A percentile compares a stretch with the other conserved stretches of the same genome.
Conservation (phyloP, 1,140 invertebrate genomes). For the Calephelis virginiensis region DNA sequence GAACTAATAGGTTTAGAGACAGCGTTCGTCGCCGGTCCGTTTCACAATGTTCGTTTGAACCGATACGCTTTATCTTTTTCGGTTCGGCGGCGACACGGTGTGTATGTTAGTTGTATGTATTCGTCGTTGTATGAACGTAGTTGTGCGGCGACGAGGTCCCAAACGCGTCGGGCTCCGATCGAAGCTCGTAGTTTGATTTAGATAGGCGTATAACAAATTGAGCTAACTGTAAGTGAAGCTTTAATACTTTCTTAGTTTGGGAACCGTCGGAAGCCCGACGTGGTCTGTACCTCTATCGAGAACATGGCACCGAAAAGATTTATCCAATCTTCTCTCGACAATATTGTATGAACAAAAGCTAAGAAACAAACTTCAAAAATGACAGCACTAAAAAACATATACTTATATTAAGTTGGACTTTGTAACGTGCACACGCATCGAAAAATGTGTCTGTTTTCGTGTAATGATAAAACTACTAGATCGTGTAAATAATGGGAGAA, state of each 20-base stretch:
- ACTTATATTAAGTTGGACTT: no score
- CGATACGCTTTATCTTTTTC: slow-evolving; percentile 66
- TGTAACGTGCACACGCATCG: no score
- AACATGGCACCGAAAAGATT: no score
- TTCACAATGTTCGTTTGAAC: slow-evolving; percentile 58
- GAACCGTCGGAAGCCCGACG: slow-evolving; percentile 26
- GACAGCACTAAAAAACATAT: no score
- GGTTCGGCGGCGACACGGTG: slow-evolving; percentile 42
- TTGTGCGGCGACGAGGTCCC: slow-evolving; percentile 51
- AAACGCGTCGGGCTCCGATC: slow-evolving; percentile 44
- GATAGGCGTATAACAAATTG: slow-evolving; percentile 77
- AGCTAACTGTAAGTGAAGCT: slow-evolving; percentile 62
- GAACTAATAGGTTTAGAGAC: slow-evolving; percentile 31
- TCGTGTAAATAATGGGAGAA: no score
- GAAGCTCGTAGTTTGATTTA: slow-evolving; percentile 60
- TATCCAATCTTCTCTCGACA: no score
- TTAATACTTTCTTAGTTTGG: slow-evolving; percentile 44
- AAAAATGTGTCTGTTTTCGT: no score
- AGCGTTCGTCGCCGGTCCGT: slow-evolving; percentile 35
- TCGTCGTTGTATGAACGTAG: slow-evolving; percentile 50
- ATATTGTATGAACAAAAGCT: no score
- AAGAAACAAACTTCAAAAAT: no score
- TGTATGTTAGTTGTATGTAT: slow-evolving; percentile 49
- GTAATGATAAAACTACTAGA: no score
- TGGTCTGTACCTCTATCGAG: not conserved